Evolutionary conservation across 2,113 vertebrate genomes (phyloP).

Genomic region (Pholis gunnellus): DNA sequence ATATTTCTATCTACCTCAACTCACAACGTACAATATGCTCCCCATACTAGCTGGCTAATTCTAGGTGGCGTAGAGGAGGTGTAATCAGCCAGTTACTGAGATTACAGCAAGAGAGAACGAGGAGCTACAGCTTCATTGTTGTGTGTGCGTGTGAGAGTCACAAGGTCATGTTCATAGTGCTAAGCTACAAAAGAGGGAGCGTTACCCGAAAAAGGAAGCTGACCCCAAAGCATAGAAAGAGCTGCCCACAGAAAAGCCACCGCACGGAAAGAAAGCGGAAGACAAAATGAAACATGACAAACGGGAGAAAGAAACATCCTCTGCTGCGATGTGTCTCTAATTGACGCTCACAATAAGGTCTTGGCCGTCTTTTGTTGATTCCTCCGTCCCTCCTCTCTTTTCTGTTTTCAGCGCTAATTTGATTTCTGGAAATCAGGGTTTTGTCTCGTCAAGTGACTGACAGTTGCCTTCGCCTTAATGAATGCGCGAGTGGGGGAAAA

Average conservation of each 20-base stretch:
- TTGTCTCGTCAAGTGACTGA: conserved; percentile 77
- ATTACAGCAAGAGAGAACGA: conserved; percentile 4
- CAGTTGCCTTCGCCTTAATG: conserved; percentile 76
- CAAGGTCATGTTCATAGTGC: conserved; percentile 52
- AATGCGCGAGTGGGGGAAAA: conserved; percentile 44
- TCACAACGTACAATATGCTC: neutral
- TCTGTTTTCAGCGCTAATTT: conserved; percentile 75
- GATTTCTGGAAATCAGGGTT: conserved; percentile 78
- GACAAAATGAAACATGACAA: conserved; percentile 50
- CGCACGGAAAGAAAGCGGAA: neutral
- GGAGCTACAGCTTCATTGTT: neutral
- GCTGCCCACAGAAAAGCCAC: conserved; percentile 31
- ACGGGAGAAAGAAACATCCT: conserved; percentile 61
- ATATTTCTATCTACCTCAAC: neutral
- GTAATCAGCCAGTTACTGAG: conserved; percentile 2
- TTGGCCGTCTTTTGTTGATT: conserved; percentile 74
- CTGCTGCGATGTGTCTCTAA: conserved; percentile 42
- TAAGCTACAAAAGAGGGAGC: conserved; percentile 38
- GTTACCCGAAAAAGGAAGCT: conserved; percentile 43
- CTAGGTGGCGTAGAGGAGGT: neutral
- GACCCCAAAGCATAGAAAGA: conserved; percentile 41
- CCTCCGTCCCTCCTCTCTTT: conserved; percentile 62
- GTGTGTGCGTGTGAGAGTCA: neutral
- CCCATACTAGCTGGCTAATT: neutral
- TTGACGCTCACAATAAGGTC: conserved; percentile 69